Percentiles rank a stretch among this genome's conserved stretches.
Evolutionary conservation across 2,797 vertebrate genomes (phyloP).

Genomic region (Chloroceryle inda): DNA sequence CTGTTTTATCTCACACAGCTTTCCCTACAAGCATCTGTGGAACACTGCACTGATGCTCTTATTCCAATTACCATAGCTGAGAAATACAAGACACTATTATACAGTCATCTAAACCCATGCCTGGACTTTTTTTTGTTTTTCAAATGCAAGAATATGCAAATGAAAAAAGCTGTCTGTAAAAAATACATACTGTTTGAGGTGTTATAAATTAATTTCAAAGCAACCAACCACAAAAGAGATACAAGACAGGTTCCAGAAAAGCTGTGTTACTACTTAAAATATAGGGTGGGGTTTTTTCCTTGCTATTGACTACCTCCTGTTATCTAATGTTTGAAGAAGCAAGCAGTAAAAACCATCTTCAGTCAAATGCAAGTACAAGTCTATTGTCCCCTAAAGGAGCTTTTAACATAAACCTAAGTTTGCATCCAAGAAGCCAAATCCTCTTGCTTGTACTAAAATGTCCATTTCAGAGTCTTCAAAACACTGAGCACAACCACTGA

Average conservation of each 20-base stretch:
- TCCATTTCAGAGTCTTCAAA: neutral
- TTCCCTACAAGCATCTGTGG: neutral
- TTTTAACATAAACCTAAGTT: neutral
- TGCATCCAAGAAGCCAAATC: neutral
- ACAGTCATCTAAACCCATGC: neutral
- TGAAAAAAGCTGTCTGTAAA: neutral
- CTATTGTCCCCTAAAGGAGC: neutral
- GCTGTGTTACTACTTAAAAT: neutral
- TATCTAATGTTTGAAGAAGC: neutral
- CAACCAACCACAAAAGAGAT: neutral
- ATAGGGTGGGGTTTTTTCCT: neutral
- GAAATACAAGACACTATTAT: neutral
- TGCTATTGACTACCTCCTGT: neutral
- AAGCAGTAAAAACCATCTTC: neutral
- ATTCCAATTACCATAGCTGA: neutral
- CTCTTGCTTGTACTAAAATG: neutral
- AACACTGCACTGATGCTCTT: neutral
- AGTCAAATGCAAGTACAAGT: neutral
- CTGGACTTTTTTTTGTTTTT: neutral
- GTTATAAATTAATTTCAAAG: neutral
- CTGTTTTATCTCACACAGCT: neutral
- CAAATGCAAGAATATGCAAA: neutral
- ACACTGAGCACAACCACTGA: neutral
- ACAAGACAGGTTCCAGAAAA: neutral
- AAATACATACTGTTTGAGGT: neutral